Base-by-base conservation (phyloP, 2,888 invertebrate species). In the Microctonus aethiopoides region DNA sequence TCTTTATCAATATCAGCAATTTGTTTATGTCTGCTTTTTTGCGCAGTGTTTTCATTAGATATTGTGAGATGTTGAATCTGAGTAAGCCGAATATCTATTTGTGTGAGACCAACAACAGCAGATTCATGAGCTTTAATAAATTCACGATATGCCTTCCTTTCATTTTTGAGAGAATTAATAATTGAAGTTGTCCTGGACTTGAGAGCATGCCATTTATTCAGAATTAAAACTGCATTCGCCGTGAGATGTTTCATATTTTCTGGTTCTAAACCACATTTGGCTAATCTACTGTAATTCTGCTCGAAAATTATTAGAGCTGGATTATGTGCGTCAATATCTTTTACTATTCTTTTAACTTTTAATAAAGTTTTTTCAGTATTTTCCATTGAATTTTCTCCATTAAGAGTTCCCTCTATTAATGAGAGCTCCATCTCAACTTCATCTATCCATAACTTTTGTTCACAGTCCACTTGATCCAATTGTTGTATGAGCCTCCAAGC, bases 111-210 rank as follows among this genome's bases (percentile, higher is more conserved):
- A 11, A 93, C 89, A 3, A 95, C 90, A 0, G 93, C 92, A 34
- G 89, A 90, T 4, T 92, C 91, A 71, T 95, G 94, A 13, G 92
- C 92, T 2, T 90, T 89, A 13, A 91, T 89, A 79, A 95, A 93
- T 77, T 92, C 92, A 1, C 91, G 88, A 77, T 91, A 92, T 0
- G 90, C 87, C 72, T 91, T 90, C 54, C 89, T 87, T 68, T 91
- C 91, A 68, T 87, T 88, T 75, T 89, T 88, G 1, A 92, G 84
- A 0, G 89, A 89, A 1, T 91, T 89, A 10, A 90, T 79, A 0
- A 93, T 89, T 0, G 89, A 88, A 68, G 89, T 87, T 36, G 91
- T 89, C 41, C 91, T 89, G 0, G 91, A 90, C 13, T 89, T 87
- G 59, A 94, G 82, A 62, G 88, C 89, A 72, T 91, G 90, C 92